Evolutionary conservation across 2,888 invertebrate genomes (phyloP).

Genomic region (Dasypogon diadema): DNA sequence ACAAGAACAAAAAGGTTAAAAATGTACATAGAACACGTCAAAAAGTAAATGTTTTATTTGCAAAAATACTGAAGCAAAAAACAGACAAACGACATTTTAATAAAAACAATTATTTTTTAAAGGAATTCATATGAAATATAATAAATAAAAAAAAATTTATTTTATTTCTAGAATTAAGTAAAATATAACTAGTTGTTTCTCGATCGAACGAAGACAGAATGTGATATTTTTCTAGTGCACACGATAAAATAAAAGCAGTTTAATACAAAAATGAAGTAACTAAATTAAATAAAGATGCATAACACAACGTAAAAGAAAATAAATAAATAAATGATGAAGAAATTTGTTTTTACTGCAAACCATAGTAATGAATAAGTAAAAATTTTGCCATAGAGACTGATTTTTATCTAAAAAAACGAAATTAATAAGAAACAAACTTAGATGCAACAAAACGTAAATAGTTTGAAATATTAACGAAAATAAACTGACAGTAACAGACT

Average conservation of each 20-base stretch:
- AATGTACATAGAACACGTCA: background rate
- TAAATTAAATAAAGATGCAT: conserved; percentile 36
- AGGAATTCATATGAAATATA: conserved; percentile 29
- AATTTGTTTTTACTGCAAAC: conserved; percentile 26
- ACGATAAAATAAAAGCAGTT: conserved; percentile 42
- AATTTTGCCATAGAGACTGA: conserved; percentile 69
- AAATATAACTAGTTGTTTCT: conserved; percentile 61
- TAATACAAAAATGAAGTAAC: conserved; percentile 45
- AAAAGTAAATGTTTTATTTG: background rate
- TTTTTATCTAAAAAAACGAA: conserved; percentile 59
- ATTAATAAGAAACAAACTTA: conserved; percentile 48
- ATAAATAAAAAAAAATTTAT: conserved; percentile 29
- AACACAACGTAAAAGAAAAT: conserved; percentile 24
- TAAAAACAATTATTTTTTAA: conserved; percentile 46
- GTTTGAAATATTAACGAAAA: conserved; percentile 54
- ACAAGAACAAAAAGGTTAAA: background rate
- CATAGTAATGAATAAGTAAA: conserved; percentile 56
- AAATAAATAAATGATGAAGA: conserved; percentile 10
- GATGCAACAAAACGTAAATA: conserved; percentile 46
- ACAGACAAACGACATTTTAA: conserved; percentile 38
- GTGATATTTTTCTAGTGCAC: conserved; percentile 68
- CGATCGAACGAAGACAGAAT: conserved; percentile 69
- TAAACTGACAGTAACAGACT: conserved; percentile 55
- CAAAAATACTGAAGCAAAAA: conserved; percentile 15
- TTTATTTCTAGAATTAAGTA: conserved; percentile 47